Evolutionary conservation across 2,113 vertebrate genomes (phyloP).

Genomic region (Tinamus guttatus): DNA sequence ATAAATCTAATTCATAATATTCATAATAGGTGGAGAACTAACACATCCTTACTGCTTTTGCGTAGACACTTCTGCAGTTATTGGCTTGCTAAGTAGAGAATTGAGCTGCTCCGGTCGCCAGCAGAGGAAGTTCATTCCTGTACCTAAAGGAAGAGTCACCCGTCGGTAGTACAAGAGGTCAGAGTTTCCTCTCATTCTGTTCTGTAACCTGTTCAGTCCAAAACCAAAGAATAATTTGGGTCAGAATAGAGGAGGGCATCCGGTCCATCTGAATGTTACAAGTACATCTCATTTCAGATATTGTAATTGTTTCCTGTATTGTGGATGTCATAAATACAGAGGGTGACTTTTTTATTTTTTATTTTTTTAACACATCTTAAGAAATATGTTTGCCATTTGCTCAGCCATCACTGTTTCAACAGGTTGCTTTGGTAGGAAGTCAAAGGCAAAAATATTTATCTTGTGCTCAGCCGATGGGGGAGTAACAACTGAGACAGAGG

Average conservation of each 20-base stretch:
- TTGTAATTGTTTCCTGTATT: too few relatives aligned
- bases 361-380: not conserved
- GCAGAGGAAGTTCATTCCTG: not conserved
- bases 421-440: not conserved
- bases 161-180: accelerated
- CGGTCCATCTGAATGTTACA: not conserved
- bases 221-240: not conserved
- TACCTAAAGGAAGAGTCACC: not conserved
- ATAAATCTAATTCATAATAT: too few relatives aligned
- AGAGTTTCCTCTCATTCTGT: not conserved
- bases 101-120: accelerated
- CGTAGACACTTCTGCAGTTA: not conserved
- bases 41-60: not conserved
- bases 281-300: accelerated
- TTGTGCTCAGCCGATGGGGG: not conserved
- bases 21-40: not conserved
- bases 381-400: not conserved
- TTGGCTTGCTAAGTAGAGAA: not conserved
- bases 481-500: not conserved
- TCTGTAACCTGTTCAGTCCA: not conserved
- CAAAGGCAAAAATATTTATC: not conserved
- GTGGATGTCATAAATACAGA: not conserved
- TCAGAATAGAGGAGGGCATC: not conserved
- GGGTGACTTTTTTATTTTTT: not conserved
- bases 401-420: not conserved